phyloP scores from a whole-genome alignment of 2,113 vertebrate species.

The Xiphophorus hellerii region DNA sequence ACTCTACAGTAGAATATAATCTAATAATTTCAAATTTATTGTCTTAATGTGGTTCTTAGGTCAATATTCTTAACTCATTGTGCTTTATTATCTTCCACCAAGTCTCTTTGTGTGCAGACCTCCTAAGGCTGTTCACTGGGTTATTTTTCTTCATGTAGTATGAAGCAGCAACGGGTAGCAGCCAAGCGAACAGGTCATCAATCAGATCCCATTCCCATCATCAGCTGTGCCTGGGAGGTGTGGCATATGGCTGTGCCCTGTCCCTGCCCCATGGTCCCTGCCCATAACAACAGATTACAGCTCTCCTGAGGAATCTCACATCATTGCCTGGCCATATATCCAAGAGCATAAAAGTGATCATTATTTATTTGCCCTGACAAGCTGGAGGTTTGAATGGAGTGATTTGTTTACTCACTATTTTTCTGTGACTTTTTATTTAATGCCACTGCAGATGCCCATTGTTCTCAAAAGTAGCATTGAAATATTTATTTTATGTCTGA shows the following conservation, averaged over 20 bases:
- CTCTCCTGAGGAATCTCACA: constrained; percentile 69
- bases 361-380: constrained; percentile 65
- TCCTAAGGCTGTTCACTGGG: constrained; percentile 41
- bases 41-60: neutral
- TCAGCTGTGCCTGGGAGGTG: constrained; percentile 61
- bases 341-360: constrained; percentile 57
- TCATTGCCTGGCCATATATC: constrained; percentile 71
- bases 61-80: neutral
- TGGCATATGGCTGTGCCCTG: constrained; percentile 52
- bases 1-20: neutral
- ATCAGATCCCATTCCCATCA: constrained; percentile 66
- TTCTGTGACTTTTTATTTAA: constrained; percentile 36
- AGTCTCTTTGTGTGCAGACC: constrained; percentile 39
- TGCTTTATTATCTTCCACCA: constrained; percentile 35
- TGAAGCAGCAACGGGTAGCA: constrained; percentile 56
- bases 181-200: constrained; percentile 66
- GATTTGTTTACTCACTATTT: constrained; percentile 44
- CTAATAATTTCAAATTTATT: neutral
- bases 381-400: constrained; percentile 41
- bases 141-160: constrained; percentile 62
- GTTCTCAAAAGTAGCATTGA: neutral
- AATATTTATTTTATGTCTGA: constrained; percentile 12
- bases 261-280: constrained; percentile 59
- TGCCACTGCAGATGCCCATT: constrained; percentile 12
- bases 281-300: constrained; percentile 72